These are phyloP conservation scores for Cotesia glomerata DNA, from an alignment of 1,140 invertebrate genomes.

Conservation along the genomic window DNA sequence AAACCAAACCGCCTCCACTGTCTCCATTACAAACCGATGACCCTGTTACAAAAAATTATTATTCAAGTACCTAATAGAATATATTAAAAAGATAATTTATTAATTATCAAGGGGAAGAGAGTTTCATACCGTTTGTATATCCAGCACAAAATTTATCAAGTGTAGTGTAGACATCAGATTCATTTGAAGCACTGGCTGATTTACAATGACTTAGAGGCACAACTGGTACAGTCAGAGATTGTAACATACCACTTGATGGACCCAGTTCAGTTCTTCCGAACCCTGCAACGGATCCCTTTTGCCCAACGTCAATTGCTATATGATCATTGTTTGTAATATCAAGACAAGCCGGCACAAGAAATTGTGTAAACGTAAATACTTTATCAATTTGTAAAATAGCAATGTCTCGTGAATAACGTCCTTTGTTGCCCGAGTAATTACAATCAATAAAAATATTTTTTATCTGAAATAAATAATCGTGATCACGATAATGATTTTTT, in stretches of 20 bases:
- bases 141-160: conserved; percentile 59
- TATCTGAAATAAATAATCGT: conserved; percentile 41
- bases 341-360: conserved; percentile 51
- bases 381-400: conserved; percentile 49
- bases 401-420: conserved; percentile 55
- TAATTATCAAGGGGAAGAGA: not conserved
- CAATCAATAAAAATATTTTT: conserved; percentile 50
- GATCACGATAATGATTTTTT: not conserved
- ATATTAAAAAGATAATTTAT: conserved; percentile 6
- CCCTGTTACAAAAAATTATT: conserved; percentile 42
- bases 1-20: conserved; percentile 57
- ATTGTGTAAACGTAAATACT: conserved; percentile 45
- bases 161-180: conserved; percentile 46
- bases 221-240: conserved; percentile 50
- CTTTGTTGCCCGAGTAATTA: conserved; percentile 47
- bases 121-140: conserved; percentile 50
- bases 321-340: conserved; percentile 41
- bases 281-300: conserved; percentile 51
- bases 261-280: conserved; percentile 52
- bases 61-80: not conserved
- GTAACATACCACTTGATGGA: conserved; percentile 45
- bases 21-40: conserved; percentile 58
- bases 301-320: conserved; percentile 40
- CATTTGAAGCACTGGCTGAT: conserved; percentile 14
- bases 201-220: conserved; percentile 44